Conservation (phyloP, 2,797 vertebrate genomes). For the Neostethus bicornis region DNA sequence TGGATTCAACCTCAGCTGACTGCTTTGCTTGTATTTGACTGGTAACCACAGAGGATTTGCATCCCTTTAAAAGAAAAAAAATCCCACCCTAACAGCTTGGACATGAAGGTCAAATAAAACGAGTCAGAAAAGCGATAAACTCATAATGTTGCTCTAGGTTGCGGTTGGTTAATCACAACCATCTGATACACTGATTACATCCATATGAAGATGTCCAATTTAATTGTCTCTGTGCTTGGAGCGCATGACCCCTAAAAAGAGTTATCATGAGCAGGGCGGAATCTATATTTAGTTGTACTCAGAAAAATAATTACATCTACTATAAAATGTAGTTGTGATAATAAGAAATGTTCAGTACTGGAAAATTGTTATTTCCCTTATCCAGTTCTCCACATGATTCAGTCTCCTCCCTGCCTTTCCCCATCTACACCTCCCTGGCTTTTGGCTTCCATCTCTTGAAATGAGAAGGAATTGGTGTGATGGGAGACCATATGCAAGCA, state of each 20-base stretch:
- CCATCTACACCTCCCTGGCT: conserved; percentile 8
- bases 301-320: conserved; percentile 11
- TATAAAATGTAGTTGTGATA: conserved; percentile 11
- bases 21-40: conserved; percentile 73
- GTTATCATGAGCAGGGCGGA: conserved; percentile 1
- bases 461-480: conserved; percentile 73
- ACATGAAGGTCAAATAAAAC: conserved; percentile 43
- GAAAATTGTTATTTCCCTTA: conserved; percentile 18
- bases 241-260: not conserved
- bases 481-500: conserved; percentile 65
- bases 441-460: conserved; percentile 59
- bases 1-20: conserved; percentile 37
- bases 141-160: conserved; percentile 7
- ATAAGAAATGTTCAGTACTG: conserved; percentile 9
- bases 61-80: conserved; percentile 45
- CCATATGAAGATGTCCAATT: conserved; percentile 24
- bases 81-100: conserved; percentile 33
- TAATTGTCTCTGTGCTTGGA: conserved; percentile 11
- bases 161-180: conserved; percentile 22
- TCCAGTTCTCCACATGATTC: conserved; percentile 15
- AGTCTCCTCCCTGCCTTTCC: conserved; percentile 9
- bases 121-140: conserved; percentile 23
- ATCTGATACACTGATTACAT: conserved; percentile 40
- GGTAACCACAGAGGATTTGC: conserved; percentile 61
- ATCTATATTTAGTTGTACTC: conserved; percentile 29